These are phyloP conservation scores for Bombus waltoni DNA, from an alignment of 1,140 invertebrate species.

Conservation along the genomic window DNA sequence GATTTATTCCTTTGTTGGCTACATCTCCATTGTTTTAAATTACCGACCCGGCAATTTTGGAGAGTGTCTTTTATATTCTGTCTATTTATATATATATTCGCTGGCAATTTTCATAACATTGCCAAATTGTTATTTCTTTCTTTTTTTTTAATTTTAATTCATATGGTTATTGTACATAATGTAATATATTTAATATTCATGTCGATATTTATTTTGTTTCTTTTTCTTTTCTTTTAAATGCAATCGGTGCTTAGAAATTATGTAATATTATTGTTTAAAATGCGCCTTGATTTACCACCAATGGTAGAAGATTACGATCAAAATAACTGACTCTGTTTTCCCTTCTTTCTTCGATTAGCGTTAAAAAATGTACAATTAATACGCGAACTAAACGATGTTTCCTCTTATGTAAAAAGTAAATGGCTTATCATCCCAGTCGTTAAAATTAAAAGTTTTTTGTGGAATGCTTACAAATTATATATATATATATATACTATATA, in stretches of 20 bases:
- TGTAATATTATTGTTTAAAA: constrained; percentile 7
- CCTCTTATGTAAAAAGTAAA: constrained; percentile 51
- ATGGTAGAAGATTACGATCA: background rate
- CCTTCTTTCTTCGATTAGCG: constrained; percentile 6
- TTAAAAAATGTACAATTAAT: constrained; percentile 72
- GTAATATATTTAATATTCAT: background rate
- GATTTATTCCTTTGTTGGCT: background rate
- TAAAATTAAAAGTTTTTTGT: constrained; percentile 66
- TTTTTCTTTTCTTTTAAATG: background rate
- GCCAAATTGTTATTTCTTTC: constrained; percentile 7
- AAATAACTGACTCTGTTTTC: background rate
- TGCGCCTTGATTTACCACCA: too few relatives aligned
- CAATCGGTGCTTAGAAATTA: constrained; percentile 3
- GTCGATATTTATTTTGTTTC: background rate
- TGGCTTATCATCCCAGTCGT: constrained; percentile 58
- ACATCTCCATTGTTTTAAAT: constrained; percentile 71
- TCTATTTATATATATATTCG: constrained; percentile 2
- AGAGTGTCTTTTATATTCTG: constrained; percentile 61
- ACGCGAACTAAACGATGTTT: constrained; percentile 56
- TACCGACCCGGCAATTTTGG: constrained; percentile 70
- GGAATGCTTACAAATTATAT: constrained; percentile 73
- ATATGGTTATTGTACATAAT: background rate
- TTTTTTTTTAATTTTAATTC: constrained; percentile 33
- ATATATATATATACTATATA: background rate
- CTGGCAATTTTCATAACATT: background rate